Evolutionary conservation across 1,140 invertebrate genomes (phyloP), one percentile per base, ranked within the genome.

Genomic region (Drosophila prosaltans): DNA sequence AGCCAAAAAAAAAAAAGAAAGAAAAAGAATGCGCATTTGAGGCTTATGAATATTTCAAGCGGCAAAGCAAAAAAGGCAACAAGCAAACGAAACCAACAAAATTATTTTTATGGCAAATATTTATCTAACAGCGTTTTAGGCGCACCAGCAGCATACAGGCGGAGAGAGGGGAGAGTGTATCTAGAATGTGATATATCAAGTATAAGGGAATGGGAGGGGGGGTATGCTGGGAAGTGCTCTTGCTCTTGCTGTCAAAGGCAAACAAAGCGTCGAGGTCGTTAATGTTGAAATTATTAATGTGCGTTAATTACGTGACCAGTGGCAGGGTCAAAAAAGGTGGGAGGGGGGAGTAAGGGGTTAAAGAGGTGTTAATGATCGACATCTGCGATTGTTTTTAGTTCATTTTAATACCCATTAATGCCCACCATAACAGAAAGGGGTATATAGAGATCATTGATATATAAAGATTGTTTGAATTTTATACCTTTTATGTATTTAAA

Each of bases 261-360:
- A 81, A 88, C 83, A 86, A 88, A 71, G 83, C 82, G 71, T 78
- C 83, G 83, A 83, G 83, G 83, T 80, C 81, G 79, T 78, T 77
- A 78, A 88, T 88, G 83, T 81, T 88, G 84, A 88, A 83, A 83
- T 51, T 89, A 89, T 88, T 88, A 89, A 88, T 89, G 83, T 83
- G 80, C 80, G 65, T 88, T 88, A 88, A 88, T 88, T 86, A 88
- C 71, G 66, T 58, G 39, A 28, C 55, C 36, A 66, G 64, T 26
- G 64, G 39, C 9, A 36, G 26, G 16, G 41, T 41, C 67, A 43
- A 39, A 55, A 43, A 39, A 9, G 5, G 10, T 30, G 8, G 8
- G 30, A 6, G 39, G 40, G 11, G 24, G 67, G 16, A 16, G 16
- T 16, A 16, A 16, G 36, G 65, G 77, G 51, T n/a, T 36, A 57